Evolutionary conservation across 2,113 vertebrate genomes (phyloP), one percentile per base, ranked within the genome.

Genomic region (Pygoscelis adeliae): DNA sequence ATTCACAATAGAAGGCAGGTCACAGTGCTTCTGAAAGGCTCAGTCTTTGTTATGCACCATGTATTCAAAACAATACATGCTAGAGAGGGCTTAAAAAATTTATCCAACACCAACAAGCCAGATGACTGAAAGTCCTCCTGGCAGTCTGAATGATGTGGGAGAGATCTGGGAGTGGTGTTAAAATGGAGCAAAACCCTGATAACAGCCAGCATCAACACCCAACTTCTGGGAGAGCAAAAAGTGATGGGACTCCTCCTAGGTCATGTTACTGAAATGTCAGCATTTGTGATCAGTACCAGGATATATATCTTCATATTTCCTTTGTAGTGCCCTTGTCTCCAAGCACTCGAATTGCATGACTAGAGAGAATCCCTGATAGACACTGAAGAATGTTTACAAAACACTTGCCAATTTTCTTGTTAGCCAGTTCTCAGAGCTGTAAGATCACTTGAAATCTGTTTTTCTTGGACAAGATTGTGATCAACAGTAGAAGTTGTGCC

Each of bases 21-120:
- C 93, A 59, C 32, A 8, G 78, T 73, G 63, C 58, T 93, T 91
- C 67, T 63, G 77, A 71, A 63, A 63, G 76, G 67, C 63, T 87
- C 78, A 27, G 3, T 85, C 66, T 80, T 85, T 53, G 73, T 80
- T 90, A 76, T 63, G 94, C 87, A 70, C 42, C 91, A 83, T 58
- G 77, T 90, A 50, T 69, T 88, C 71, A 56, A 91, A 94, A 93
- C 65, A 83, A 76, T 88, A 8, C 26, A 5, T 56, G 42, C 53
- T 85, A 36, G 32, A 91, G 46, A 90, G 66, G n/a, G 23, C 58
- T 95, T 96, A 22, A 93, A 96, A 88, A 90, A 56, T 55, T 27
- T 42, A 67, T 74, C 69, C 56, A 87, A 23, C 22, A 15, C 20
- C 42, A 73, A 18, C 12, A 61, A 91, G 17, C 47, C 36, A 32